A percentile compares a stretch with the other conserved stretches of the same genome.
Conservation (phyloP, 1,140 invertebrate species). For the Gryllus bimaculatus region DNA sequence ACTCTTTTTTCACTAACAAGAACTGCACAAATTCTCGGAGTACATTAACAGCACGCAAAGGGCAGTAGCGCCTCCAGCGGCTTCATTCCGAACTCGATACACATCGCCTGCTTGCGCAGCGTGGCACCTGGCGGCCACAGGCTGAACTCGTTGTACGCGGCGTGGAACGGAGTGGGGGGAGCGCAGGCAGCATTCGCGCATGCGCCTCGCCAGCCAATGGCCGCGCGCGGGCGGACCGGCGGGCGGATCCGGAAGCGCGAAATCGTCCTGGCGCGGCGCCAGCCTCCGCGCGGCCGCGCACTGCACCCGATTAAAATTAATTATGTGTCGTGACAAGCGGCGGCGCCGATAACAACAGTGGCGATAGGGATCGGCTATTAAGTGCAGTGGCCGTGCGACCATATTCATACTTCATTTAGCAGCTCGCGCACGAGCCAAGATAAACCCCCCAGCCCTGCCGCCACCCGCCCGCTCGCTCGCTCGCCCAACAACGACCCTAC, state of each 20-base stretch:
- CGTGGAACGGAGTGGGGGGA: too few relatives aligned
- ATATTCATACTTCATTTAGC: slow-evolving; percentile 19
- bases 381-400: slow-evolving; percentile 14
- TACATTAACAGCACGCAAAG: not conserved
- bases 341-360: slow-evolving; percentile 15
- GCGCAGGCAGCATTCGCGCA: not conserved
- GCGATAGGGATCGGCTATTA: slow-evolving; percentile 14
- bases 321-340: slow-evolving; percentile 17
- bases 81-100: not conserved
- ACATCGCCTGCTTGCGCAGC: not conserved
- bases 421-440: not conserved
- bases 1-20: too few relatives aligned
- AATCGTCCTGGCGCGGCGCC: slow-evolving; percentile 14
- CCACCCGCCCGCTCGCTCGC: too few relatives aligned
- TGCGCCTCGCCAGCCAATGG: not conserved
- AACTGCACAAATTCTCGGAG: too few relatives aligned
- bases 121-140: not conserved
- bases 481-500: not conserved
- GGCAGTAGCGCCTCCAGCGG: not conserved
- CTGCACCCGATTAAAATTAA: slow-evolving; percentile 19
- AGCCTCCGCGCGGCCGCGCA: not conserved
- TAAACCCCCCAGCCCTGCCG: not conserved
- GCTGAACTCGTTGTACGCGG: too few relatives aligned
- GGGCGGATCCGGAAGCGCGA: not conserved
- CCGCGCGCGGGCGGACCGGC: too few relatives aligned